Conservation (phyloP, 2,797 vertebrate species). For the Cheirogaleus major region DNA sequence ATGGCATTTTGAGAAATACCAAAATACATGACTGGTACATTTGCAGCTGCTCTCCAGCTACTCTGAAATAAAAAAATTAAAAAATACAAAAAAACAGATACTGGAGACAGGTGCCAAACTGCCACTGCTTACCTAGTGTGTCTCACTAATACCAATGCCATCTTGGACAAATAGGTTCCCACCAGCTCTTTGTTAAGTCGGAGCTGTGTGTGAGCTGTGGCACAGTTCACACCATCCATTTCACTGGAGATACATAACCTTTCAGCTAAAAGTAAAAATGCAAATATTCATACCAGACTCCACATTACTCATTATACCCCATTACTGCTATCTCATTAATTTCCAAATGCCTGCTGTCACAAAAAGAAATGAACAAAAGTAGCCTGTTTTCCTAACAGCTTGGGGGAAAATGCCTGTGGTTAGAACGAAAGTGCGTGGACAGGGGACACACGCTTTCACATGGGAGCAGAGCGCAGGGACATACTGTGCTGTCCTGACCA, state of each 20-base stretch:
- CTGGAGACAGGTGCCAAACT: accelerated
- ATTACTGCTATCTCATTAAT: background rate
- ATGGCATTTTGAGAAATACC: background rate
- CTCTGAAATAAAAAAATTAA: background rate
- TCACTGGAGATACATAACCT: background rate
- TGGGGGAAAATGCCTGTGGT: background rate
- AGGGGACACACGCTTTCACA: background rate
- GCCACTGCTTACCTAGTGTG: accelerated
- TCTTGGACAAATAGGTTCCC: background rate
- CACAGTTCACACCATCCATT: background rate
- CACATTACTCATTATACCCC: background rate
- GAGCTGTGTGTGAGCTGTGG: background rate
- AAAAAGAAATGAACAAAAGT: background rate
- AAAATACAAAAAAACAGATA: background rate
- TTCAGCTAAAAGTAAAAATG: background rate
- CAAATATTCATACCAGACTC: background rate
- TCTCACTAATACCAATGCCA: accelerated
- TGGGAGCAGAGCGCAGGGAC: background rate
- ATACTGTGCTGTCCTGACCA: background rate
- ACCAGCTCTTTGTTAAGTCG: accelerated
- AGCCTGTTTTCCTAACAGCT: background rate
- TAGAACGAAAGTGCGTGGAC: background rate
- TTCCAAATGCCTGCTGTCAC: background rate
- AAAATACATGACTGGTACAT: background rate
- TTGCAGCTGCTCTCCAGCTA: background rate